Base-by-base conservation (phyloP, 2,888 invertebrate species). In the Sympetrum striolatum region DNA sequence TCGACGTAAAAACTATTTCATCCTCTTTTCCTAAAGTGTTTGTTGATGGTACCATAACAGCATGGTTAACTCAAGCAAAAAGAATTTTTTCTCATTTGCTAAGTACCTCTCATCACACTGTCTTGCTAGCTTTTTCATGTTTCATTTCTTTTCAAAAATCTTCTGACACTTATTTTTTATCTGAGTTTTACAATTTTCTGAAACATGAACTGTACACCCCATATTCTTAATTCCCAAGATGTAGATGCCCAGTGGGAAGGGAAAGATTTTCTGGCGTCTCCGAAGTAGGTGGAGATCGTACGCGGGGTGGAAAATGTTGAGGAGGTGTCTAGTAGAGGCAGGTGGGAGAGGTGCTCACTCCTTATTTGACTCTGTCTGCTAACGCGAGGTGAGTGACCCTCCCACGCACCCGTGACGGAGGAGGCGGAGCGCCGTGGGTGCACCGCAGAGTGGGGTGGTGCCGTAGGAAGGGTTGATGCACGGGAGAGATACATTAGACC, bases 311-410 rank as follows among this genome's bases (percentile, higher is more conserved):
- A 37, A 86, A 60, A 86, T 35, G 35, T 37, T 39, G 86, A 60
- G 86, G 86, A 86, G 86, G 86, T 86, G 60, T 58, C 58, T 86
- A 37, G 86, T 86, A n/a, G 86, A 86, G 86, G 86, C 86, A 86
- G 86, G 86, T 64, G 60, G 86, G 86, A 86, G 86, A 86, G 58
- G 60, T 86, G 37, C 86, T 60, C 58, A 37, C 86, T 86, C 86
- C 86, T 64, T 86, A 86, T 86, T 86, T 86, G 86, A 86, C 86
- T 86, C 60, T 86, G 86, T 86, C 86, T 86, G 86, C 86, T 58
- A 86, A 60, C 86, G 44, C 37, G 86, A 86, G 86, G 86, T 86
- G 86, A 86, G 60, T 86, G 86, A 86, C 86, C 86, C 60, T 86
- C 86, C 86, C 86, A 86, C 86, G 86, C 86, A 60, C 60, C 86